Percentiles rank a stretch among this genome's conserved stretches.
phyloP scores from a whole-genome alignment of 2,888 invertebrate species.

The Desoria tigrina region DNA sequence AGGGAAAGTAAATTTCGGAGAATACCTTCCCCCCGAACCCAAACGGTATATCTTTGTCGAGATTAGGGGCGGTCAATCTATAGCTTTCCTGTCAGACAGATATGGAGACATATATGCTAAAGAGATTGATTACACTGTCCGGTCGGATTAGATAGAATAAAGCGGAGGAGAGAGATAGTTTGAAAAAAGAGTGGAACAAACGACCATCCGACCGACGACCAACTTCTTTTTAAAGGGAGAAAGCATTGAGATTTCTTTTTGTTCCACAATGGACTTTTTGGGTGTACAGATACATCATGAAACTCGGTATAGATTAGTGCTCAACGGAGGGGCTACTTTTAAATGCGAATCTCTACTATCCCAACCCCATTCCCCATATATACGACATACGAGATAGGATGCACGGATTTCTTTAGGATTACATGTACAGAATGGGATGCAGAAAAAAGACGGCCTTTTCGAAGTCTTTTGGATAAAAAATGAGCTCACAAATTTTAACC shows the following conservation, averaged over 20 bases:
- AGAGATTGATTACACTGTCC: slow-evolving; percentile 47
- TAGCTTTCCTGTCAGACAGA: slow-evolving; percentile 3
- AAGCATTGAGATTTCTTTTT: not conserved
- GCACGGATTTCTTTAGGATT: slow-evolving; percentile 23
- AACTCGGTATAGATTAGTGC: slow-evolving; percentile 5
- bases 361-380: too few relatives aligned
- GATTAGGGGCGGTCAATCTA: slow-evolving; percentile 10
- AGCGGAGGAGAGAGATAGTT: slow-evolving; percentile 8
- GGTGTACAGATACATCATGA: slow-evolving; percentile 1
- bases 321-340: too few relatives aligned
- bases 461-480: slow-evolving; percentile 38
- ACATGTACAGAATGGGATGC: slow-evolving; percentile 22
- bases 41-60: slow-evolving; percentile 9
- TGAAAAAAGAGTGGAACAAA: slow-evolving; percentile 4
- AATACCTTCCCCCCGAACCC: not conserved
- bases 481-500: slow-evolving; percentile 41
- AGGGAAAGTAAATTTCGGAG: slow-evolving; percentile 7
- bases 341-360: too few relatives aligned
- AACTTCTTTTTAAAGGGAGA: slow-evolving; percentile 3
- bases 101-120: slow-evolving; percentile 35
- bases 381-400: not conserved
- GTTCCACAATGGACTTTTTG: not conserved
- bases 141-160: slow-evolving; percentile 33
- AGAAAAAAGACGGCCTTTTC: slow-evolving; percentile 31
- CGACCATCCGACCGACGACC: not conserved